Evolutionary conservation across 2,797 vertebrate genomes (phyloP), one percentile per base, ranked within the genome.

Genomic region (Rhynchonycteris naso): DNA sequence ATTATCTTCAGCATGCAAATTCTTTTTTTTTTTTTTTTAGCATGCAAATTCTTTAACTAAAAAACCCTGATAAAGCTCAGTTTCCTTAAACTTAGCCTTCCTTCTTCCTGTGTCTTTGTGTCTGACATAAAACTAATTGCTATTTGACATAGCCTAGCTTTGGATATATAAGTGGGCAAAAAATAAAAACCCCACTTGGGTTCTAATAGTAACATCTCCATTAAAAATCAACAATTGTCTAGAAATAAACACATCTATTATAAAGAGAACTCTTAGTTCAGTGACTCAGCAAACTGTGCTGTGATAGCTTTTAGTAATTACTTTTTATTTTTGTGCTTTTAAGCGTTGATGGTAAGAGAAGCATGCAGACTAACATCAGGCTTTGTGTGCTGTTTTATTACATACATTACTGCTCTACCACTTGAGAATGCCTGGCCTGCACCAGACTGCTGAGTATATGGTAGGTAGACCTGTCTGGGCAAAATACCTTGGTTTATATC

Each of bases 141-240:
- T 89, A 84, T 88, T 93, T 72, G 66, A 90, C 18, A 79, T 12
- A 88, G 28, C 6, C 33, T 85, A 76, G 56, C 56, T 93, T 87
- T 92, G 75, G 54, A 75, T 76, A 56, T 54, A 38, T 28, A 88
- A 82, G 78, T 78, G 35, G 16, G 56, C 26, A 47, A 78, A 52
- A 95, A 92, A 38, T 16, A 1, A 94, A 78, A 22, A 9, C 0
- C 14, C 28, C 50, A 88, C 26, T 80, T 86, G 59, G 76, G 94
- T 94, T 91, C 79, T 95, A 90, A 97, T 88, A 81, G 92, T 76
- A 96, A 96, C 61, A 71, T 84, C 66, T 92, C 66, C 93, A 94
- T 79, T 94, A 95, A 96, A 95, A 97, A 91, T 69, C 86, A 96
- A 87, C 56, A 91, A n/a, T 94, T 43, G 19, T 95, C 38, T 92